Evolutionary conservation across 2,888 invertebrate genomes (phyloP), one percentile per base, ranked within the genome.

Genomic region (Cyclophora punctaria): DNA sequence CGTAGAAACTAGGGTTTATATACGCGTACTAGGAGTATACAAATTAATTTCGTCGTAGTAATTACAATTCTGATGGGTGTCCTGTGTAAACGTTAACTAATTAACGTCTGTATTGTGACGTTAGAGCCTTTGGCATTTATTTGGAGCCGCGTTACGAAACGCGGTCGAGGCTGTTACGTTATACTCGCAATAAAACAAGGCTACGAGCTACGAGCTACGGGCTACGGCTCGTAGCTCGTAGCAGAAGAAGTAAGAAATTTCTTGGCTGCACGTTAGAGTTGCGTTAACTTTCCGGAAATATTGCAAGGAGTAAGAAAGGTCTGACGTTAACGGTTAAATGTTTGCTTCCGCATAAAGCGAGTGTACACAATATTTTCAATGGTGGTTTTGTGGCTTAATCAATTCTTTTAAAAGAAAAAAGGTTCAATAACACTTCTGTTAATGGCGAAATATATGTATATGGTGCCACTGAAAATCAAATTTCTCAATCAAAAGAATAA

Each of bases 91-190:
- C 44, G 37, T 50, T 42, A 55, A 55, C 52, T 55, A 55, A 58
- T 56, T 51, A 51, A 41, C 41, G 45, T 53, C 45, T 48, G 45
- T 51, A 37, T 56, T 55, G 52, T 51, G 52, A 48, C 53, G 48
- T 47, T 46, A 63, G 62, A 54, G 54, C 60, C 62, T 62, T 60
- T 62, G 60, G 53, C 51, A 60, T 61, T 63, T 66, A 66, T 71
- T 64, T 64, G 64, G 56, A 65, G 60, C 58, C 60, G 41, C 57
- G 58, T 59, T 61, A 62, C 55, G 63, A 66, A 72, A 69, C 53
- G 64, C 70, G 71, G 68, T 70, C 68, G 68, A 71, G 70, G 67
- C 60, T 65, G 46, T 63, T 63, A 57, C 54, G 60, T 53, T 62
- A 57, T 64, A 62, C 64, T 63, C 60, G 50, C 58, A 66, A 63